Conservation (phyloP, 2,113 vertebrate genomes). For the Sinosuthora webbiana region DNA sequence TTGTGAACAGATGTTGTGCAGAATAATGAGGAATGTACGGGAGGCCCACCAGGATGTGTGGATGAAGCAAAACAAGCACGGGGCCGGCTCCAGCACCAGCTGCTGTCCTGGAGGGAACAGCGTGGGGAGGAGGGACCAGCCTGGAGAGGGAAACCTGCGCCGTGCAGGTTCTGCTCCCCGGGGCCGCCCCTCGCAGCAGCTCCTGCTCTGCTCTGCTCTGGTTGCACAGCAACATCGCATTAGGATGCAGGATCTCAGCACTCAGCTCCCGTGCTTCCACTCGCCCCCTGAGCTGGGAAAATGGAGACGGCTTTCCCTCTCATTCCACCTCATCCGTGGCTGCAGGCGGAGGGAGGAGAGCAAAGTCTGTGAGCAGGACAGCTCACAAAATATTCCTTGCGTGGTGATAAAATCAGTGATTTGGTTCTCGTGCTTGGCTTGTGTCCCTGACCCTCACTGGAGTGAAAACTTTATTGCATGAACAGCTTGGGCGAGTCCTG, state of each 20-base stretch:
- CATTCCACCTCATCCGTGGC: fast-evolving
- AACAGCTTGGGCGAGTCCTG: not conserved
- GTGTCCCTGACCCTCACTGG: not conserved
- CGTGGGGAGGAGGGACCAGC: not conserved
- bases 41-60: not conserved
- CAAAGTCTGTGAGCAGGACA: not conserved
- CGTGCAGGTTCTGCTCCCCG: not conserved
- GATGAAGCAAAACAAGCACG: not conserved
- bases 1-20: not conserved
- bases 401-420: not conserved
- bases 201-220: not conserved
- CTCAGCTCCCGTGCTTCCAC: not conserved
- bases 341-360: not conserved
- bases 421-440: not conserved
- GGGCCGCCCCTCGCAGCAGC: not conserved
- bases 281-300: not conserved
- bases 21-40: not conserved
- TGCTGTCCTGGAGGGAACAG: not conserved
- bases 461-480: not conserved
- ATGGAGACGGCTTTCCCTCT: not conserved
- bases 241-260: not conserved
- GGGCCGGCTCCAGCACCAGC: not conserved
- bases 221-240: not conserved
- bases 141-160: not conserved
- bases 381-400: not conserved